A percentile compares a stretch with the other conserved stretches of the same genome.
phyloP scores from a whole-genome alignment of 2,113 vertebrate species.

The Alethe castanea region DNA sequence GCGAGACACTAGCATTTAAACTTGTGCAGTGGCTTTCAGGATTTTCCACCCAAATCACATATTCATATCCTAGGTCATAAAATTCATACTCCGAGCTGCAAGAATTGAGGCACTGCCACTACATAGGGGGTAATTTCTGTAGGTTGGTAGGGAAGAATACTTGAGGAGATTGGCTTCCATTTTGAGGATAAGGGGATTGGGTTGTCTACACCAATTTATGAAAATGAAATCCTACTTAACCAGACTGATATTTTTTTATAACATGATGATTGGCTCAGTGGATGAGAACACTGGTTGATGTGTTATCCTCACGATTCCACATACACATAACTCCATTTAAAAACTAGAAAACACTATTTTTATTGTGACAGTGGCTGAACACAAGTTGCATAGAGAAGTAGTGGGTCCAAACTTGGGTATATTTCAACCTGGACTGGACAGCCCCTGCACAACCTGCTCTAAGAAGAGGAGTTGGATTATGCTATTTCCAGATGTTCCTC shows the following conservation, averaged over 20 bases:
- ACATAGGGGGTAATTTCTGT: too few relatives aligned
- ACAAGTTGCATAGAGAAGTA: neutral
- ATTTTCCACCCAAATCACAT: neutral
- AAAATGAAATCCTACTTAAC: neutral
- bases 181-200: neutral
- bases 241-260: neutral
- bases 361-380: neutral
- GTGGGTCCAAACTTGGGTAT: neutral
- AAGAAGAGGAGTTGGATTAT: neutral
- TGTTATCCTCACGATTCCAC: neutral
- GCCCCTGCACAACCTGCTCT: neutral
- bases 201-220: neutral
- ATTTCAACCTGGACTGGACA: neutral
- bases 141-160: neutral
- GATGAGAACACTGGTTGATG: neutral
- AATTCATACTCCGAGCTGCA: neutral
- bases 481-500: neutral
- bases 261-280: neutral
- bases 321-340: neutral
- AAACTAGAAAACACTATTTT: neutral
- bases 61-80: neutral
- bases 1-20: neutral
- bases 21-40: neutral
- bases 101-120: neutral
- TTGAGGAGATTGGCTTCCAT: neutral